Evolutionary conservation across 2,113 vertebrate species (phyloP).

Genomic region (Columba janthina): DNA sequence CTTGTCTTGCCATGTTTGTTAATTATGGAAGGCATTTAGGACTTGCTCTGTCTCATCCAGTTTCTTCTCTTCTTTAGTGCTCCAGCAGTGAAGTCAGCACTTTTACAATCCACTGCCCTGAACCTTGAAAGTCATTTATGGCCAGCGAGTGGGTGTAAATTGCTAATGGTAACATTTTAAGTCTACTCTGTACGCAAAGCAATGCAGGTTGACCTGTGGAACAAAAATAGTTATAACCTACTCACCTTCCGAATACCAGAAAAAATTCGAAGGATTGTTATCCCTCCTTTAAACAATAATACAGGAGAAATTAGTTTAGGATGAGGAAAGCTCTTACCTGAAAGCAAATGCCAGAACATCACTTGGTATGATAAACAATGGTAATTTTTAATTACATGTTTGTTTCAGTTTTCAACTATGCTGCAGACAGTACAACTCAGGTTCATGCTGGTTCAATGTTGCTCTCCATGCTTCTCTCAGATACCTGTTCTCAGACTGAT

Average conservation of each 20-base stretch:
- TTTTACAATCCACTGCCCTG: slow-evolving; percentile 30
- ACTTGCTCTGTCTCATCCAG: slow-evolving; percentile 58
- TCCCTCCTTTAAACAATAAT: background rate
- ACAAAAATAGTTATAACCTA: background rate
- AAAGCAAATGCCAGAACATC: background rate
- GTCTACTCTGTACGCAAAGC: background rate
- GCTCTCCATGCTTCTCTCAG: background rate
- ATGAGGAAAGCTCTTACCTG: background rate
- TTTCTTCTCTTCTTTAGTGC: slow-evolving; percentile 25
- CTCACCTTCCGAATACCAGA: background rate
- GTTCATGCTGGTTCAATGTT: background rate
- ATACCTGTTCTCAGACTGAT: background rate
- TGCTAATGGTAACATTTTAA: background rate
- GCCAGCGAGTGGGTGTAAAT: slow-evolving; percentile 27
- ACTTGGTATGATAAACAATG: background rate
- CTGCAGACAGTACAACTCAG: background rate
- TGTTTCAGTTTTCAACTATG: background rate
- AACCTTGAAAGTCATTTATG: slow-evolving; percentile 31
- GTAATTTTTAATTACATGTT: background rate
- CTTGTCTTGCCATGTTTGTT: slow-evolving; percentile 60
- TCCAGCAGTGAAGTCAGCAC: slow-evolving; percentile 41
- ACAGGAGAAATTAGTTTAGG: background rate
- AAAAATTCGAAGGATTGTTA: background rate
- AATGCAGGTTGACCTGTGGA: background rate
- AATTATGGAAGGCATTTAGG: slow-evolving; percentile 59